These are phyloP conservation scores for Sepiola atlantica DNA, from an alignment of 2,888 invertebrate species.

Conservation along the genomic window DNA sequence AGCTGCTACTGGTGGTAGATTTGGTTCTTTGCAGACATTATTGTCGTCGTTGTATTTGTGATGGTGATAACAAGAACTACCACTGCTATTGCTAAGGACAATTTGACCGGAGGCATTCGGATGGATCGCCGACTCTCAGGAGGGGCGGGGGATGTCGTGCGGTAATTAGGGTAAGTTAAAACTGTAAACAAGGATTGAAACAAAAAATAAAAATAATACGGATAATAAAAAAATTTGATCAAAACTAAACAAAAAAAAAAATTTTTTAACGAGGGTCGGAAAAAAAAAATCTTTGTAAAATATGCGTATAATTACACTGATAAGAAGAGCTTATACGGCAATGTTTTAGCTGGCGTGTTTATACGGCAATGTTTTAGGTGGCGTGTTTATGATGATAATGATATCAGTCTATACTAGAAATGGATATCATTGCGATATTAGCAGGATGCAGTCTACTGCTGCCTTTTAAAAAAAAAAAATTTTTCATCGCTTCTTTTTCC, in stretches of 20 bases:
- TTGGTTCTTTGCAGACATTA: not conserved
- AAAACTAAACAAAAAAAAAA: not conserved
- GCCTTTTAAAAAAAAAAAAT: no score
- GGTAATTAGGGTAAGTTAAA: not conserved
- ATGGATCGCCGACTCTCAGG: not conserved
- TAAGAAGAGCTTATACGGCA: not conserved
- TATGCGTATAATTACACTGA: no score
- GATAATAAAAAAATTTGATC: not conserved
- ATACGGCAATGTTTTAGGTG: not conserved
- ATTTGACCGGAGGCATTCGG: not conserved
- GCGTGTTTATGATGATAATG: not conserved
- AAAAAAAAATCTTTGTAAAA: not conserved
- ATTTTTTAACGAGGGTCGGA: no score
- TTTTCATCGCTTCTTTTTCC: not conserved
- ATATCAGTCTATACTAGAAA: not conserved
- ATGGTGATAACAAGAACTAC: not conserved
- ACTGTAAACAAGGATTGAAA: not conserved
- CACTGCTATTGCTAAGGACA: slow-evolving; percentile 24
- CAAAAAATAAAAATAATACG: not conserved
- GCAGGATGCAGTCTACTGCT: not conserved
- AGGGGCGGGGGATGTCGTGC: not conserved
- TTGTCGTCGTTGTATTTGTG: slow-evolving; percentile 1
- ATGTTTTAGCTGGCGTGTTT: no score
- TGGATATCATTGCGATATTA: not conserved
- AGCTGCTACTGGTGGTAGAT: not conserved